A percentile compares a stretch with the other conserved stretches of the same genome.
phyloP scores from a whole-genome alignment of 1,140 invertebrate genomes.

The Pseudomyrmex cubaensis region DNA sequence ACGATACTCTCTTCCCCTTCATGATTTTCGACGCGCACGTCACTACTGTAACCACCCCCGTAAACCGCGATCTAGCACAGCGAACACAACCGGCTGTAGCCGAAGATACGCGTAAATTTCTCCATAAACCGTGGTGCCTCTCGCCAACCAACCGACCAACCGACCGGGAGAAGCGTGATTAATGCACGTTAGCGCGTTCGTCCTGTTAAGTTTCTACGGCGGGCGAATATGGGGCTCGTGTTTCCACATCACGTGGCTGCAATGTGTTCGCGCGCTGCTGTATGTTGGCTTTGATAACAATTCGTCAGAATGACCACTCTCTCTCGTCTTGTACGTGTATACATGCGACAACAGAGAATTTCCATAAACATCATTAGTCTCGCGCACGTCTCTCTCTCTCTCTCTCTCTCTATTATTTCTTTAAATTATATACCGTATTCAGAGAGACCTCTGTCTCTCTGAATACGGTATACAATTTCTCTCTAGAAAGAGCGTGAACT shows the following conservation, averaged over 20 bases:
- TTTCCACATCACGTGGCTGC: constrained; percentile 11
- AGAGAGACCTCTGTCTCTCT: too few species aligned
- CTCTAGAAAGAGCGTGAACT: background rate
- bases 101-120: constrained; percentile 40
- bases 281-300: constrained; percentile 8
- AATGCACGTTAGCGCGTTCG: constrained; percentile 46
- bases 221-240: constrained; percentile 18
- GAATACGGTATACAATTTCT: too few species aligned
- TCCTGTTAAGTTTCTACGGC: constrained; percentile 46
- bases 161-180: constrained; percentile 41
- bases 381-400: too few species aligned
- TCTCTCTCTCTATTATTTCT: too few species aligned
- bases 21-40: constrained; percentile 23
- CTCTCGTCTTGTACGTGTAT: background rate
- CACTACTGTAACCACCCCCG: background rate
- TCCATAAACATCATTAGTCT: too few species aligned
- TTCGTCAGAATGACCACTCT: background rate
- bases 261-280: constrained; percentile 1
- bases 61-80: constrained; percentile 18
- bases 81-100: constrained; percentile 4
- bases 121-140: constrained; percentile 1
- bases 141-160: background rate
- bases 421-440: too few species aligned
- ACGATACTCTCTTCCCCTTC: background rate
- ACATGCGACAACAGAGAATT: too few species aligned